These are phyloP conservation scores for Folsomia manolachei DNA, from an alignment of 2,888 invertebrate species.

Conservation along the genomic window DNA sequence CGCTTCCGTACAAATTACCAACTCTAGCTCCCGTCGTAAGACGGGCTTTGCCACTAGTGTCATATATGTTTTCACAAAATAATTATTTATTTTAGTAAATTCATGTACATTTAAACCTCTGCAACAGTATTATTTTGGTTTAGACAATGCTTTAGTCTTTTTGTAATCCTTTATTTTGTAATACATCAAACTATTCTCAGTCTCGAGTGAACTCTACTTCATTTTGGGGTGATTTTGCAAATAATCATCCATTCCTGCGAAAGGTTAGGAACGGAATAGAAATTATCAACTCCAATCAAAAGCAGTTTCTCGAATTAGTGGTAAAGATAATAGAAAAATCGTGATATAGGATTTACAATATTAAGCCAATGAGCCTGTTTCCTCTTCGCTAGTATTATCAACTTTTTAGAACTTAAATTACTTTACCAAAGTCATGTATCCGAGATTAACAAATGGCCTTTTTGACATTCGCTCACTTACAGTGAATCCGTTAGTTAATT, in stretches of 20 bases:
- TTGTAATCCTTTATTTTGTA: not conserved
- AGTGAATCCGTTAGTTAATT: too few relatives aligned
- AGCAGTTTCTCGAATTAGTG: too few relatives aligned
- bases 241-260: not conserved
- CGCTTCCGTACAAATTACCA: too few relatives aligned
- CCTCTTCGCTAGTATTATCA: not conserved
- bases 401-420: not conserved
- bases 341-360: too few relatives aligned
- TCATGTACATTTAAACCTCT: too few relatives aligned
- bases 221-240: not conserved
- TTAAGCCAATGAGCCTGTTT: too few relatives aligned
- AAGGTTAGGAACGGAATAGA: not conserved
- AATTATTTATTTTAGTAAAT: too few relatives aligned
- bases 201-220: not conserved
- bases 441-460: not conserved
- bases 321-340: not conserved
- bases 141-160: not conserved
- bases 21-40: too few relatives aligned
- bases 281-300: not conserved
- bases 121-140: too few relatives aligned
- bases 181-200: not conserved
- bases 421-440: not conserved
- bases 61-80: too few relatives aligned
- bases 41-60: too few relatives aligned
- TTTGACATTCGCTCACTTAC: too few relatives aligned